These are phyloP conservation scores for Chiloscyllium plagiosum DNA, from an alignment of 2,113 vertebrate genomes.

Conservation along the genomic window DNA sequence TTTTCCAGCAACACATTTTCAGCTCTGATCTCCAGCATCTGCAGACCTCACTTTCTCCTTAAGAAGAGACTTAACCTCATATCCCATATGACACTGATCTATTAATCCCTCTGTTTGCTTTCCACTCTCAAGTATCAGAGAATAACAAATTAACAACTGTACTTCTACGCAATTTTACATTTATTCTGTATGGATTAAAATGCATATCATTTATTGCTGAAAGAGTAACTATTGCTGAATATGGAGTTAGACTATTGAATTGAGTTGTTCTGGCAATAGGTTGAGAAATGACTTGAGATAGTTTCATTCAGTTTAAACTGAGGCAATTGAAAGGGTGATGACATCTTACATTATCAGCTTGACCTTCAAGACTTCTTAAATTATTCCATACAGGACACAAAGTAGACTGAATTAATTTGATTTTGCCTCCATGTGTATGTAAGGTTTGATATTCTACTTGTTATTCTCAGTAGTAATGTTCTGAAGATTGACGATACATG, in stretches of 20 bases:
- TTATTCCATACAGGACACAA: neutral
- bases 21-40: too few relatives aligned
- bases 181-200: neutral
- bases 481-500: neutral
- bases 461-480: neutral
- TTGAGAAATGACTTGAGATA: neutral
- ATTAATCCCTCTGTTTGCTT: neutral
- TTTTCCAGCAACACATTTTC: too few relatives aligned
- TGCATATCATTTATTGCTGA: neutral
- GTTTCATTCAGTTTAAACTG: neutral
- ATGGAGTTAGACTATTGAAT: neutral
- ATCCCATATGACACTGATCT: neutral
- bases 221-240: neutral
- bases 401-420: slow-evolving; percentile 1
- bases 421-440: neutral
- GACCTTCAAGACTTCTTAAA: neutral
- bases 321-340: neutral
- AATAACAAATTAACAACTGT: neutral
- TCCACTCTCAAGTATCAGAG: neutral
- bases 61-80: neutral
- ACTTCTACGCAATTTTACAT: neutral
- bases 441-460: neutral
- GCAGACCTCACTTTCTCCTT: too few relatives aligned
- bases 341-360: neutral
- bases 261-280: neutral